Base-by-base conservation (phyloP, 2,888 invertebrate genomes). In the Acanthosepion pharaonis region DNA sequence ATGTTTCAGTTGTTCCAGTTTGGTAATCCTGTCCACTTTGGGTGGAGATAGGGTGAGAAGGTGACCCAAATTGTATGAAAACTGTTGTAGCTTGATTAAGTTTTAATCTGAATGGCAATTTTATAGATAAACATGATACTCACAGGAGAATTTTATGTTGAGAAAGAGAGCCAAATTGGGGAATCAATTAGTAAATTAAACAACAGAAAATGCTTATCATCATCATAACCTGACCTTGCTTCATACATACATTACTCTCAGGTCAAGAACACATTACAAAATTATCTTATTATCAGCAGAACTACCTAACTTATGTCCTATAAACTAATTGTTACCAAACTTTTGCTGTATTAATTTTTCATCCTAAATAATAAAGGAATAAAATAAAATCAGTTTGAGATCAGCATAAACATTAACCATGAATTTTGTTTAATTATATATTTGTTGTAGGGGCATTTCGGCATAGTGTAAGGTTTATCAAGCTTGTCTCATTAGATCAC, bases 101-200 rank as follows among this genome's bases (percentile, higher is more conserved):
- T 78, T 78, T 78, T 78, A n/a, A 78, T 78, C 33, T 78, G 33
- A 78, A 33, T 78, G 78, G n/a, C 78, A 78, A 78, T n/a, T 78
- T 18, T 5, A 78, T n/a, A 78, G 33, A 15, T n/a, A 78, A 78
- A 78, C 33, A n/a, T 33, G 33, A 78, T 15, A n/a, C n/a, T 78
- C 78, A n/a, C 18, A 11, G 15, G 78, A n/a, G n/a, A n/a, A 23
- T 78, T n/a, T n/a, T 15, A n/a, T 78, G 78, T 33, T 78, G 78
- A n/a, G 33, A 78, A n/a, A 33, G n/a, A 78, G n/a, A 9, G 78
- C 15, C 78, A 78, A 78, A 78, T 20, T 78, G 33, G 15, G 33
- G 23, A 78, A 78, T n/a, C 78, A 78, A 78, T 78, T 78, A 78
- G 78, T 78, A 78, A n/a, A 78, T 78, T 78, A 78, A 78, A n/a